phyloP scores from a whole-genome alignment of 2,113 vertebrate species.

The human region GRCh38 chr5:147473001-147473500 shows the following conservation, averaged over 20 bases:
- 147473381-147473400: constrained; percentile 50
- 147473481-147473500: constrained; percentile 40
- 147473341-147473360: background rate
- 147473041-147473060: background rate
- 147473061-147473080: constrained; percentile 25
- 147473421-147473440: background rate
- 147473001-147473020: constrained; percentile 33
- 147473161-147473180: background rate
- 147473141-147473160: background rate
- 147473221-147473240: background rate
- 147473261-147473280: constrained; percentile 27
- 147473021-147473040: background rate
- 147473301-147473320: constrained; percentile 49
- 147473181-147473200: background rate
- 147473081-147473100: constrained; percentile 12
- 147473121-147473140: background rate
- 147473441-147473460: constrained; percentile 47
- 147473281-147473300: constrained; percentile 41
- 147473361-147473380: constrained; percentile 39
- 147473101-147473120: constrained; percentile 41
- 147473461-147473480: constrained; percentile 43
- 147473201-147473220: background rate
- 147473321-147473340: constrained; percentile 40
- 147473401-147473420: constrained; percentile 49
- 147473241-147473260: background rate